A percentile compares a stretch with the other conserved stretches of the same genome.
phyloP scores from a whole-genome alignment of 1,140 invertebrate species.

The Penaeus vannamei region DNA sequence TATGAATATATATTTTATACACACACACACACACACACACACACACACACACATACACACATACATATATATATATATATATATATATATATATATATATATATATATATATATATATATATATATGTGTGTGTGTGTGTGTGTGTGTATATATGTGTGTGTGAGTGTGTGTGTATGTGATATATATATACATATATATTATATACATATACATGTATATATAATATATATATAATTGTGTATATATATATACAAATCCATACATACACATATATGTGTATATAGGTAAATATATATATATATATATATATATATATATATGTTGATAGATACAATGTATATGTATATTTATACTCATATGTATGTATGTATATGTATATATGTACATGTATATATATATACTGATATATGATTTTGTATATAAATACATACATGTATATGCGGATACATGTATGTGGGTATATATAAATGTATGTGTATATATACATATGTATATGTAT shows the following conservation, averaged over 20 bases:
- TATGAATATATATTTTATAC: conserved; percentile 10
- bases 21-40: background rate
- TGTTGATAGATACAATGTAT: background rate
- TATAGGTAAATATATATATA: conserved; percentile 14
- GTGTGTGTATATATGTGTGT: background rate
- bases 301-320: conserved; percentile 27
- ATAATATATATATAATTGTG: background rate
- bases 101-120: background rate
- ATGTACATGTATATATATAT: background rate
- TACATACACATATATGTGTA: background rate
- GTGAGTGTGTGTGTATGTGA: background rate
- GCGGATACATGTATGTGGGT: too few species aligned
- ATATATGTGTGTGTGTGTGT: background rate
- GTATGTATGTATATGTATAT: background rate
- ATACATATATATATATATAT: background rate
- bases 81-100: background rate
- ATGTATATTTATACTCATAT: background rate
- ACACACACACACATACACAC: background rate
- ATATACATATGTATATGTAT: background rate
- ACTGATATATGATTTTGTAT: background rate
- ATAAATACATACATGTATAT: background rate
- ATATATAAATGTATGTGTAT: background rate
- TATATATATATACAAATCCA: background rate
- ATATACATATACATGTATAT: background rate
- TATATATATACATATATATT: background rate